These are phyloP conservation scores for Aegypius monachus DNA, from an alignment of 2,113 vertebrate species.

Conservation along the genomic window DNA sequence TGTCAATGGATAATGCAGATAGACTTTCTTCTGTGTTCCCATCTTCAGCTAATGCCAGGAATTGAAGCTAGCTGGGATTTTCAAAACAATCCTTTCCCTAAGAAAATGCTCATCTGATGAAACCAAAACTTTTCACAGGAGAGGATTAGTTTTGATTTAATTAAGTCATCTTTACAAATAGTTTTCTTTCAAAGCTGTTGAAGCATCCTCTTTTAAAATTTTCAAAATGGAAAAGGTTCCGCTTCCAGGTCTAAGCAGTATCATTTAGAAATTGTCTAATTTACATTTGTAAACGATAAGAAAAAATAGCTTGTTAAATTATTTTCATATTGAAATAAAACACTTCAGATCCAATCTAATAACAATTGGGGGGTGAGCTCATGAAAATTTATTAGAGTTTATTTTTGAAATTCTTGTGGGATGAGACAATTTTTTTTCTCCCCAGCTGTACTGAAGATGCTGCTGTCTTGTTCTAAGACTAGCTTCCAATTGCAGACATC, in stretches of 20 bases:
- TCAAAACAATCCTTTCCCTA: neutral
- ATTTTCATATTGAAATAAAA: neutral
- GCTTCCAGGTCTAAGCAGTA: neutral
- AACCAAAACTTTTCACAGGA: neutral
- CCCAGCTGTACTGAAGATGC: neutral
- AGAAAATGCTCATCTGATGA: neutral
- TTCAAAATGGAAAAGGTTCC: neutral
- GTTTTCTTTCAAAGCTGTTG: neutral
- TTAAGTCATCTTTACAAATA: neutral
- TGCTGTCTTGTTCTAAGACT: neutral
- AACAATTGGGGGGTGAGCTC: neutral
- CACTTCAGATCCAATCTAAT: neutral
- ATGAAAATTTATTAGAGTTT: neutral
- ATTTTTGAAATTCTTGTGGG: neutral
- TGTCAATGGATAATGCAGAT: neutral
- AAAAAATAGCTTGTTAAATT: neutral
- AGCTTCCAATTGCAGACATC: neutral
- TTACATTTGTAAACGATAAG: neutral
- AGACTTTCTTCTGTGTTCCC: neutral
- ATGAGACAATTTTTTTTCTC: neutral
- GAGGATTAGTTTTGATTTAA: neutral
- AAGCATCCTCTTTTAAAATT: neutral
- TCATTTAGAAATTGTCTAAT: neutral
- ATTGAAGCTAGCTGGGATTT: neutral
- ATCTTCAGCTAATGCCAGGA: neutral